phyloP scores from a whole-genome alignment of 2,797 vertebrate genomes.

The Miopithecus talapoin region DNA sequence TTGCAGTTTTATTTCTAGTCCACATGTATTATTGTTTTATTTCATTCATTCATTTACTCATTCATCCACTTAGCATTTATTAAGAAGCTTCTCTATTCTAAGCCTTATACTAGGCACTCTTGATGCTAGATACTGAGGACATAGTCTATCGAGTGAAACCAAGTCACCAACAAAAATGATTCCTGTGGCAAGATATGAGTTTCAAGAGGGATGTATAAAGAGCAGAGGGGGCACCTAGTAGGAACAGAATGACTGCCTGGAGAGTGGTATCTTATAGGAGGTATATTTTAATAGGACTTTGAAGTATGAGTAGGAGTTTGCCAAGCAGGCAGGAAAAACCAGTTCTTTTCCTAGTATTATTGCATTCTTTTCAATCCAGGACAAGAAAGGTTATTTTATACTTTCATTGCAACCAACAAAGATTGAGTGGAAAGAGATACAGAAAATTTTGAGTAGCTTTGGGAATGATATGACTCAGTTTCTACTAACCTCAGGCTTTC shows the following conservation, averaged over 20 bases:
- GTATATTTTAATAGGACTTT: neutral
- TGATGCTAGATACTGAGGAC: neutral
- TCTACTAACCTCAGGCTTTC: conserved; percentile 24
- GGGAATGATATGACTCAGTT: neutral
- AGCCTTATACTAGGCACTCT: neutral
- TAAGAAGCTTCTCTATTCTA: neutral
- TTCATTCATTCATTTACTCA: neutral
- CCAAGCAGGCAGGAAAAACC: neutral
- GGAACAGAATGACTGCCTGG: neutral
- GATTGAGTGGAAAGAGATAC: neutral
- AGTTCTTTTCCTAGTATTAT: neutral
- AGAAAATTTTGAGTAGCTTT: conserved; percentile 26
- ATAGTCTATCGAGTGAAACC: neutral
- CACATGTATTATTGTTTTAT: neutral
- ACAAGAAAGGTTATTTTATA: neutral
- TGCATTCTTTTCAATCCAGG: neutral
- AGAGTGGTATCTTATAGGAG: neutral
- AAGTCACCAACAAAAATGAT: neutral
- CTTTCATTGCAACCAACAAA: neutral
- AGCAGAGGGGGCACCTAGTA: neutral
- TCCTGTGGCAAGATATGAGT: neutral
- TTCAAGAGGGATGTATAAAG: neutral
- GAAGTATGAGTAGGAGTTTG: conserved; percentile 21
- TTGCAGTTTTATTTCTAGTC: neutral
- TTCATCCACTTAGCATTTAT: neutral